Conservation (phyloP, 2,888 invertebrate species). For the Caenorhabditis sp. region DNA sequence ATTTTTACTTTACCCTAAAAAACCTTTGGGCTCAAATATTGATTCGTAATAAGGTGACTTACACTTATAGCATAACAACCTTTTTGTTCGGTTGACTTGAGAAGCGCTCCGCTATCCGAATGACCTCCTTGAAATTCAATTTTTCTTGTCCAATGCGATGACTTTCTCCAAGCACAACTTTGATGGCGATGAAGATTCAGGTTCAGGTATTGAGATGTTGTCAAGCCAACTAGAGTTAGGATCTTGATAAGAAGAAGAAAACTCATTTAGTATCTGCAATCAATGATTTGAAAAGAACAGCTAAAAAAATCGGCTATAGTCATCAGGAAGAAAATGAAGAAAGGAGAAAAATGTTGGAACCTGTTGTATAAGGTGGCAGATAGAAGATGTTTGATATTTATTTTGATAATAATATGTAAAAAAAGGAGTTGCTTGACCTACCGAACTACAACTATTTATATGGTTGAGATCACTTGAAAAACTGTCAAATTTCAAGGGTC, state of each 20-base stretch:
- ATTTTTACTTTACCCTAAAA: constrained; percentile 51
- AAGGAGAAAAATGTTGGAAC: not conserved
- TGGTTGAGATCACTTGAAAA: not conserved
- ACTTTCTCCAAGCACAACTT: constrained; percentile 46
- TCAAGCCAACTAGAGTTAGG: not conserved
- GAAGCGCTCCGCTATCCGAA: constrained; percentile 40
- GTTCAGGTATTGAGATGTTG: constrained; percentile 38
- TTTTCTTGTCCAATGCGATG: constrained; percentile 48
- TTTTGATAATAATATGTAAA: not conserved
- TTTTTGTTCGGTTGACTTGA: constrained; percentile 38
- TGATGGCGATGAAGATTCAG: constrained; percentile 52
- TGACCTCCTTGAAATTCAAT: constrained; percentile 53
- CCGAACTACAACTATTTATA: not conserved
- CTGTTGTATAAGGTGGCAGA: not conserved
- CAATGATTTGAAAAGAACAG: not conserved
- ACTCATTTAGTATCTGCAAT: not conserved
- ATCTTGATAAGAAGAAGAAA: not conserved
- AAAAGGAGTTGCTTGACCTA: not conserved
- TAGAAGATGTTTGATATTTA: not conserved
- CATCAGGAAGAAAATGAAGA: not conserved
- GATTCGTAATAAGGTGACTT: not conserved
- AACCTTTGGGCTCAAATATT: not conserved
- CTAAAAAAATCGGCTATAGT: not conserved
- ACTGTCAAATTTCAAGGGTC: not conserved
- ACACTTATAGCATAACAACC: constrained; percentile 56